Evolutionary conservation across 2,113 vertebrate species (phyloP), one percentile per base, ranked within the genome.

Genomic region (Nyctereutes procyonoides): DNA sequence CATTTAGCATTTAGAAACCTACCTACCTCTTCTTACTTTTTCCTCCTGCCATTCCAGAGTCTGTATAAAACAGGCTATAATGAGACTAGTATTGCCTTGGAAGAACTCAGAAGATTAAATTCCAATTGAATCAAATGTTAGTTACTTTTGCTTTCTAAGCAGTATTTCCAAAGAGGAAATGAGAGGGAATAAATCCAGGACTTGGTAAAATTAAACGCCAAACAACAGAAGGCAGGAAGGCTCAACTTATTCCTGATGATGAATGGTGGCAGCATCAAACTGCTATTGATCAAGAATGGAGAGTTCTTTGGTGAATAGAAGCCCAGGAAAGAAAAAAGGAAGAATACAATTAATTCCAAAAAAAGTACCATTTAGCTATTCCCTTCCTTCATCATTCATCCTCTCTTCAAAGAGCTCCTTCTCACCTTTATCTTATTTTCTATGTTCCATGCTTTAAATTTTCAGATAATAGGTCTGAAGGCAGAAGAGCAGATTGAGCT

Each of bases 31-130:
- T 76, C 32, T 56, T 60, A 51, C 12, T 55, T 80, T 4, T 87
- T 86, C 43, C 63, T 4, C 26, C 20, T 94, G 38, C 56, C 43
- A 83, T 79, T 35, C 17, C 5, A 48, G 10, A 96, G 13, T 81
- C 69, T 80, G 12, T 80, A 82, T 55, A 67, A 97, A 90, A 73
- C 9, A 92, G 73, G 24, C 0, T 89, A 2, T 80, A 86, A 83
- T 80, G 28, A 97, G 32, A 15, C 17, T 89, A 0, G 62, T 53
- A 24, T 20, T 94, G 12, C 60, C 38, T 95, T 74, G 73, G 56
- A 97, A 96, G 22, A 91, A 87, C 53, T 93, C 56, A 58, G 26
- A 88, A 43, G 16, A 95, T 58, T 95, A 95, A 89, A 87, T 85
- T 89, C 62, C 28, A 60, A 48, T 92, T 93, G 43, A 96, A 85